phyloP scores from a whole-genome alignment of 37 sponge, comb jelly and placozoan species.

The Eunapius fragilis region DNA sequence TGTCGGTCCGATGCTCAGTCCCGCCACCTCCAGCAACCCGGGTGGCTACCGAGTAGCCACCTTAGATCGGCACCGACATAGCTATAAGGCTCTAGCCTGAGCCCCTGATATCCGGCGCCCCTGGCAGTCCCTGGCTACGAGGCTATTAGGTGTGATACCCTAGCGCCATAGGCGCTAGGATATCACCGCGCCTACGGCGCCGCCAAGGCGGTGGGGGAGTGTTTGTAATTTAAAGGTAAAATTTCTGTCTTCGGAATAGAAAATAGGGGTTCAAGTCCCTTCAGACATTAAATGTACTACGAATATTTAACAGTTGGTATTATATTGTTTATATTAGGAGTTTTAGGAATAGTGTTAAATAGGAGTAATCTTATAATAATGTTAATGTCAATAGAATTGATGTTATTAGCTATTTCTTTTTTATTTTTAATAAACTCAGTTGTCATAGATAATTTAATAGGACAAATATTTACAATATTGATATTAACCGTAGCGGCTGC shows the following conservation, averaged over 20 bases:
- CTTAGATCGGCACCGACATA: too few species aligned
- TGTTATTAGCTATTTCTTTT: slow-evolving; percentile 73
- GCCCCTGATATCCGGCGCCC: background rate
- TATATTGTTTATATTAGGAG: slow-evolving; percentile 65
- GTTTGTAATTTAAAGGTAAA: slow-evolving; percentile 70
- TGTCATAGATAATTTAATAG: slow-evolving; percentile 48
- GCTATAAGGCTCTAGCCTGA: too few species aligned
- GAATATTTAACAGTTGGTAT: slow-evolving; percentile 55
- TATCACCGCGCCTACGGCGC: background rate
- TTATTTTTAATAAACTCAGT: slow-evolving; percentile 59
- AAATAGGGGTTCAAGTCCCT: slow-evolving; percentile 63
- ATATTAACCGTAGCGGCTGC: slow-evolving; percentile 77
- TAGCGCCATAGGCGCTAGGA: too few species aligned
- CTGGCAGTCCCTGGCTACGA: too few species aligned
- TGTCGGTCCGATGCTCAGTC: too few species aligned
- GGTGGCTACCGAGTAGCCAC: too few species aligned
- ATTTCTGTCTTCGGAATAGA: slow-evolving; percentile 72
- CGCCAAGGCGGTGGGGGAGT: slow-evolving; percentile 1
- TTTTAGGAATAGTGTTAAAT: slow-evolving; percentile 76
- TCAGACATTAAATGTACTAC: slow-evolving; percentile 51
- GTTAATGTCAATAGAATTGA: slow-evolving; percentile 83
- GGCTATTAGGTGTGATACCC: too few species aligned
- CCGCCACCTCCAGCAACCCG: too few species aligned
- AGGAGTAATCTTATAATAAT: slow-evolving; percentile 78
- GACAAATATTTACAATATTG: slow-evolving; percentile 73